Conservation (phyloP, 2,888 invertebrate genomes). For the Ectemnius continuus region DNA sequence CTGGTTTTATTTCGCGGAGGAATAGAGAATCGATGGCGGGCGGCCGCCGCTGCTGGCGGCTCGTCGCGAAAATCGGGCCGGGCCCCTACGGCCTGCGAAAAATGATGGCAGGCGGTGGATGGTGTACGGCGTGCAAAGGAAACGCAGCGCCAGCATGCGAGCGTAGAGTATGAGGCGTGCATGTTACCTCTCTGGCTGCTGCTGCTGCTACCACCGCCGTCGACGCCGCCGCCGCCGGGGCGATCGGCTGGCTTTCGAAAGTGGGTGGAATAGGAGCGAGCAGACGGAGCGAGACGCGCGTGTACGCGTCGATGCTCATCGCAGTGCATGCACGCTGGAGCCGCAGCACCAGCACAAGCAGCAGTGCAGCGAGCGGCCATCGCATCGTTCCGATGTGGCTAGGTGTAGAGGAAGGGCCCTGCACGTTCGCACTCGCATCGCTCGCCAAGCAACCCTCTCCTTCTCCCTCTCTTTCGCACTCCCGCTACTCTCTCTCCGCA, state of each 20-base stretch:
- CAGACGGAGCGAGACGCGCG: conserved; percentile 7
- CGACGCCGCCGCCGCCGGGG: not conserved
- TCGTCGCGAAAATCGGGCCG: no score
- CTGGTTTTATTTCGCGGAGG: not conserved
- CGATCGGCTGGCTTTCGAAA: not conserved
- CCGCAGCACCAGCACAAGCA: not conserved
- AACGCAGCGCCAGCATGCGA: no score
- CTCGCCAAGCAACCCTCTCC: conserved; percentile 26
- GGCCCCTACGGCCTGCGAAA: no score
- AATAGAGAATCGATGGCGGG: conserved; percentile 6
- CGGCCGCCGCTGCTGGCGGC: not conserved
- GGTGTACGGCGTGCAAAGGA: no score
- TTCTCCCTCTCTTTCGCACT: conserved; percentile 13
- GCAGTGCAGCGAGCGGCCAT: conserved; percentile 9
- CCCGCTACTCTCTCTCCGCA: conserved; percentile 18
- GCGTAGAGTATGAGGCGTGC: no score
- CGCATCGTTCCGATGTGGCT: conserved; percentile 27
- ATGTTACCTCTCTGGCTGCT: no score
- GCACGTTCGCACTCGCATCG: conserved; percentile 37
- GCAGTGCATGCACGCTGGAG: not conserved
- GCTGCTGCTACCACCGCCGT: not conserved
- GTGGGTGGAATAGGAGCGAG: conserved; percentile 2
- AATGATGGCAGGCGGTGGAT: no score
- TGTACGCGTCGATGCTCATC: not conserved
- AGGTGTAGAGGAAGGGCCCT: conserved; percentile 42